These are phyloP conservation scores for Hybognathus amarus DNA, from an alignment of 2,797 vertebrate species.

Conservation along the genomic window DNA sequence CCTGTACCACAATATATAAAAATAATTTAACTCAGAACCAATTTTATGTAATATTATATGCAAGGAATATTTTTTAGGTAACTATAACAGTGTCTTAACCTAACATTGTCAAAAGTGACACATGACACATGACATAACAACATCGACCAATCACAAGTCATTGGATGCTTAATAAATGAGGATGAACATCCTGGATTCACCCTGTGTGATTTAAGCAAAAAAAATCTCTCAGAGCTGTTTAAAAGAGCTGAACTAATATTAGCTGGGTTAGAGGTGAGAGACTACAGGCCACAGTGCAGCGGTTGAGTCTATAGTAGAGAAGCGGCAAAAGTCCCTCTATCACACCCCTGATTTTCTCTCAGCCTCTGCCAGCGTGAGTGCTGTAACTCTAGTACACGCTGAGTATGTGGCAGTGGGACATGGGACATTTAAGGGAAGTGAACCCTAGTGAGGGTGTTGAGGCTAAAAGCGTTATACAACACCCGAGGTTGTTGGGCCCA, in stretches of 20 bases:
- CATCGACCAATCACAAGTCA: background rate
- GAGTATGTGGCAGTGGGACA: slow-evolving; percentile 77
- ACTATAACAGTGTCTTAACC: background rate
- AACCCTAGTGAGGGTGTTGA: slow-evolving; percentile 68
- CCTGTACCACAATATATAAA: slow-evolving; percentile 68
- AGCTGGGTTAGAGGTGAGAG: slow-evolving; percentile 18
- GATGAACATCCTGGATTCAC: background rate
- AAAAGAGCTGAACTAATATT: slow-evolving; percentile 11
- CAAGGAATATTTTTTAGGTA: background rate
- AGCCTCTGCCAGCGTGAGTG: slow-evolving; percentile 37
- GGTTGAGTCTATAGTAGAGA: slow-evolving; percentile 7
- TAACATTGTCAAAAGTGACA: background rate
- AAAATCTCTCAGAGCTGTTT: background rate
- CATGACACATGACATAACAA: background rate
- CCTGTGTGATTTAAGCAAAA: background rate
- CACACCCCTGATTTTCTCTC: slow-evolving; percentile 66
- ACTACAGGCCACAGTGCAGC: background rate
- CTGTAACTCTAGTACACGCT: slow-evolving; percentile 77
- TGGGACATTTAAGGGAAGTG: slow-evolving; percentile 78
- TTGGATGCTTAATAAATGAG: background rate
- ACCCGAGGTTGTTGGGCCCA: slow-evolving; percentile 66
- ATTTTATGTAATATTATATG: background rate
- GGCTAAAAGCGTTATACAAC: slow-evolving; percentile 67
- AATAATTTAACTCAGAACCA: background rate
- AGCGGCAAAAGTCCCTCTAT: slow-evolving; percentile 5